phyloP scores from a whole-genome alignment of 2,888 invertebrate species.

The Leptura quadrifasciata region DNA sequence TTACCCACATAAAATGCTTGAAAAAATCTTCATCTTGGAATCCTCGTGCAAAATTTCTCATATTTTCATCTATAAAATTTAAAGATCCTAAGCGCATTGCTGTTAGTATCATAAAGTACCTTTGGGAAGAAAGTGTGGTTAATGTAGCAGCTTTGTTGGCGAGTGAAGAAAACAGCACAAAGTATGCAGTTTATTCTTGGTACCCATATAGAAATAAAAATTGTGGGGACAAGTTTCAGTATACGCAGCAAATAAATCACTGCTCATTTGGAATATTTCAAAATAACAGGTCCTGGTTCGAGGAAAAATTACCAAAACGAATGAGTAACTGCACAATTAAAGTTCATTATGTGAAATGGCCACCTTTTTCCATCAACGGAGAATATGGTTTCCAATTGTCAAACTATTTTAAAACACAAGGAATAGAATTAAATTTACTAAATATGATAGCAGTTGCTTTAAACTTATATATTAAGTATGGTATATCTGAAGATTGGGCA shows the following conservation, averaged over 20 bases:
- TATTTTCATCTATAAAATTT: neutral
- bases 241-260: neutral
- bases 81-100: neutral
- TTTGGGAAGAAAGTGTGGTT: neutral
- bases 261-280: neutral
- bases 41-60: neutral
- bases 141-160: neutral
- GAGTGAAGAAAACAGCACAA: neutral
- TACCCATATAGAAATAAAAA: neutral
- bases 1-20: neutral
- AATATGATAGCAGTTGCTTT: neutral
- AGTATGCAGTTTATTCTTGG: neutral
- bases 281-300: neutral
- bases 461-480: neutral
- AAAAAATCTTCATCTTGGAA: neutral
- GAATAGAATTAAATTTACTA: slow-evolving; percentile 8
- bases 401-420: neutral
- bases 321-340: slow-evolving; percentile 1
- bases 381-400: neutral
- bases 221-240: neutral
- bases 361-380: neutral
- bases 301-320: neutral
- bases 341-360: neutral
- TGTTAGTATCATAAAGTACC: neutral
- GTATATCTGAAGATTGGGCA: neutral